Percentiles rank a stretch among this genome's conserved stretches.
These are phyloP conservation scores for Nasonovia ribisnigri DNA, from an alignment of 2,888 invertebrate genomes.

Conservation along the genomic window DNA sequence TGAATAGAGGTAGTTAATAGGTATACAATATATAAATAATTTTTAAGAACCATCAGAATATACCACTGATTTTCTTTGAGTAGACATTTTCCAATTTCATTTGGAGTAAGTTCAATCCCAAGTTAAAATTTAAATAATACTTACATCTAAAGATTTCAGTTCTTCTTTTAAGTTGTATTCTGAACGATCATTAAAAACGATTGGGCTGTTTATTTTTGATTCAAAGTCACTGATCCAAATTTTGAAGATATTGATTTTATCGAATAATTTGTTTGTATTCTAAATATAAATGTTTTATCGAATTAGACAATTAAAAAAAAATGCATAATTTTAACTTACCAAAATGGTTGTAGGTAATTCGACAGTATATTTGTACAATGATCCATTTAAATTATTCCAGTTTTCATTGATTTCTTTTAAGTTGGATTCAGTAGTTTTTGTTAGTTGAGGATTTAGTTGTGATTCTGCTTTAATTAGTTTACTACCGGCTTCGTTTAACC, in stretches of 20 bases:
- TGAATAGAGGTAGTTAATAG: neutral
- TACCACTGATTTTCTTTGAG: neutral
- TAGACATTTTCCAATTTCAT: neutral
- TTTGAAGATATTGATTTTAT: slow-evolving; percentile 44
- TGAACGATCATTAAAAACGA: slow-evolving; percentile 50
- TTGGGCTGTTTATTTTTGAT: slow-evolving; percentile 42
- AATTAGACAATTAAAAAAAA: neutral
- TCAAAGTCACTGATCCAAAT: slow-evolving; percentile 52
- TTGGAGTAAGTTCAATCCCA: neutral
- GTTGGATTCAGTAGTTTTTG: slow-evolving; percentile 72
- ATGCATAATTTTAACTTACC: slow-evolving; percentile 66
- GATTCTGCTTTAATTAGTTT: slow-evolving; percentile 56
- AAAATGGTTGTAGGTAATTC: slow-evolving; percentile 77
- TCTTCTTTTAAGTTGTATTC: slow-evolving; percentile 52
- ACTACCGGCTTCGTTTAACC: slow-evolving; percentile 79
- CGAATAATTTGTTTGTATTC: slow-evolving; percentile 58
- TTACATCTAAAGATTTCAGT: slow-evolving; percentile 45
- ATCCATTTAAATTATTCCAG: slow-evolving; percentile 78
- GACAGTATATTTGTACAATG: slow-evolving; percentile 77
- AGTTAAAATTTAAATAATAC: neutral
- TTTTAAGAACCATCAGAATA: neutral
- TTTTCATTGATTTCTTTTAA: slow-evolving; percentile 77
- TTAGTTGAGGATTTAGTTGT: slow-evolving; percentile 36
- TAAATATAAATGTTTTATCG: slow-evolving; percentile 23
- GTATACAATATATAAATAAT: neutral